These are phyloP conservation scores for Meiosimyza decipiens DNA, from an alignment of 2,888 invertebrate genomes.

Conservation along the genomic window DNA sequence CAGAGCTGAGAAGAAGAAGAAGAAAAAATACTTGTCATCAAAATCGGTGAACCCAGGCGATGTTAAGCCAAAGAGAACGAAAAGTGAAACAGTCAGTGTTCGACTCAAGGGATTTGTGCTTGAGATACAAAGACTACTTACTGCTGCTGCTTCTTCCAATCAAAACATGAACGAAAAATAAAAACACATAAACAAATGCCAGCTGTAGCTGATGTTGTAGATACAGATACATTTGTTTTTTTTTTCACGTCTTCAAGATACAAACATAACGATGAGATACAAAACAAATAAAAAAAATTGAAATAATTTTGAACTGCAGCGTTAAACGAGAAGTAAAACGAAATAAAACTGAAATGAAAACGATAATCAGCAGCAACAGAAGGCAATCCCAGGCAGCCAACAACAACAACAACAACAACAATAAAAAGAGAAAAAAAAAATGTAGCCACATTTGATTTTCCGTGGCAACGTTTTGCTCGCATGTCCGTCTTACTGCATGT, in stretches of 20 bases:
- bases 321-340: conserved; percentile 20
- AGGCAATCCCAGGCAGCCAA: background rate
- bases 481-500: background rate
- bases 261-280: no score
- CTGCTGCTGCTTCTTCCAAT: no score
- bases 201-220: background rate
- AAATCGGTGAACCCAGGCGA: no score
- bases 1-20: no score
- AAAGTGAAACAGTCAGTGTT: no score
- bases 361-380: conserved; percentile 10
- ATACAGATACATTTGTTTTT: no score
- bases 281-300: background rate
- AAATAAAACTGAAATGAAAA: conserved; percentile 7
- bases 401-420: conserved; percentile 3
- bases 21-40: no score
- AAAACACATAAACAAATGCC: conserved; percentile 6
- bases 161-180: background rate
- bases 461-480: background rate
- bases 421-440: background rate
- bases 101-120: no score
- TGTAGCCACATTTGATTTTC: background rate
- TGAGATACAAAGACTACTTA: no score
- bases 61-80: no score
- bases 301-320: conserved; percentile 10
- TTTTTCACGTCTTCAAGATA: no score